These are phyloP conservation scores for Empidonax alnorum DNA, from an alignment of 2,113 vertebrate genomes.

Conservation along the genomic window DNA sequence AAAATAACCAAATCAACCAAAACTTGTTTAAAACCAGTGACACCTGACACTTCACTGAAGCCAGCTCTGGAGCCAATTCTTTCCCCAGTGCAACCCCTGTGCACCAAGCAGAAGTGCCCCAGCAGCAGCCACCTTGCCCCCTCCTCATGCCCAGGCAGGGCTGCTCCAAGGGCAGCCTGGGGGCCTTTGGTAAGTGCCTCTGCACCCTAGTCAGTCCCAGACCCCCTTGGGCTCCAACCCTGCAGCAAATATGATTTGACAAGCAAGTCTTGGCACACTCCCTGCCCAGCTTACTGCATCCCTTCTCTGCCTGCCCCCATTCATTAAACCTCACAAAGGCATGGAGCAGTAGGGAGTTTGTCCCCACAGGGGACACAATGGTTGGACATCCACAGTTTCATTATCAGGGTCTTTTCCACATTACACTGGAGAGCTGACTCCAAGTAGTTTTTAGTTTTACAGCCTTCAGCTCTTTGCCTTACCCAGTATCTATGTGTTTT, in stretches of 20 bases:
- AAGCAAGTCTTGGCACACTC: background rate
- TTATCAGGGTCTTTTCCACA: background rate
- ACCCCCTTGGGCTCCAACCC: background rate
- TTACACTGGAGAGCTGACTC: background rate
- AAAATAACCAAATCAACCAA: background rate
- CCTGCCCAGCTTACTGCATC: background rate
- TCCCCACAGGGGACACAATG: background rate
- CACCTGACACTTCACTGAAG: background rate
- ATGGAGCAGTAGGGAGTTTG: background rate
- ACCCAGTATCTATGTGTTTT: background rate
- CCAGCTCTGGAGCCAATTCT: background rate
- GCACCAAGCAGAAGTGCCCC: rapidly evolving
- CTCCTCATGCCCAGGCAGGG: background rate
- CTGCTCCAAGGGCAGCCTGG: background rate
- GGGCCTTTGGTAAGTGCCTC: background rate
- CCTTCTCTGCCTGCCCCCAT: background rate
- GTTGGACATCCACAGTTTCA: background rate
- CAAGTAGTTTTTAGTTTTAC: background rate
- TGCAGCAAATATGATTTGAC: background rate
- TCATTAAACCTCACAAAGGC: background rate
- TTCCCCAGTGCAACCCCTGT: rapidly evolving
- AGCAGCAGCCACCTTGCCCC: background rate
- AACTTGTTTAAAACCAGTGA: background rate
- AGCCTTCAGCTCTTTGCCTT: background rate
- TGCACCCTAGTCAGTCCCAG: background rate